Evolutionary conservation across 2,797 vertebrate genomes (phyloP), one percentile per base, ranked within the genome.

Genomic region (Syndactyla subalaris): DNA sequence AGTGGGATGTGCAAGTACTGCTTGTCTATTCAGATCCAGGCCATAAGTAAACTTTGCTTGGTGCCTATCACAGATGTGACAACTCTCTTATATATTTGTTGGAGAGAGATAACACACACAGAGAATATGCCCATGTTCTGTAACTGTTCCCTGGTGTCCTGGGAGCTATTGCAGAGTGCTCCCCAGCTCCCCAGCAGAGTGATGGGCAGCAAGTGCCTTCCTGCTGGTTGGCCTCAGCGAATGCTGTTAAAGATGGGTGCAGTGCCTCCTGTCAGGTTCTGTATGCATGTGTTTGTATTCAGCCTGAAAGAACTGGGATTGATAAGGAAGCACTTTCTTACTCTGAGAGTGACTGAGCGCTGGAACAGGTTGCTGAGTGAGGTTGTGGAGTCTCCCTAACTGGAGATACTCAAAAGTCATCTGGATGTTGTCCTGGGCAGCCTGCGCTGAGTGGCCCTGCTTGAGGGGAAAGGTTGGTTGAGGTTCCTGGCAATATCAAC

Each of bases 101-200:
- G 15, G 21, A 19, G 8, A 49, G 6, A 79, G 2, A 12, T 19
- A 13, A 13, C 2, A 21, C 9, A 3, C 7, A 29, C 4, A 12
- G 0, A 26, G 29, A 45, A 27, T n/a, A 5, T 21, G 10, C 10
- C 1, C 48, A 0, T 26, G 1, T 38, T 65, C 23, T 43, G 9
- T 65, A 4, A 12, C 23, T 2, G 14, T 12, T 57, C 19, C 23
- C 21, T 3, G 4, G 10, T 70, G 79, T 52, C 32, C 36, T 27
- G 36, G 24, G 41, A 48, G 18, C 39, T 71, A 0, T 29, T 32
- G 57, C 41, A 67, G 68, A 0, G 0, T 26, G 38, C 43, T 59
- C n/a, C 55, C 19, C 34, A n/a, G 38, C 43, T 59, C n/a, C 55
- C 19, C 34, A n/a, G 26, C 0, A 0, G 6, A 55, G 20, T 0